These are phyloP conservation scores for Botia almorhae DNA, from an alignment of 2,797 vertebrate genomes.

Conservation along the genomic window DNA sequence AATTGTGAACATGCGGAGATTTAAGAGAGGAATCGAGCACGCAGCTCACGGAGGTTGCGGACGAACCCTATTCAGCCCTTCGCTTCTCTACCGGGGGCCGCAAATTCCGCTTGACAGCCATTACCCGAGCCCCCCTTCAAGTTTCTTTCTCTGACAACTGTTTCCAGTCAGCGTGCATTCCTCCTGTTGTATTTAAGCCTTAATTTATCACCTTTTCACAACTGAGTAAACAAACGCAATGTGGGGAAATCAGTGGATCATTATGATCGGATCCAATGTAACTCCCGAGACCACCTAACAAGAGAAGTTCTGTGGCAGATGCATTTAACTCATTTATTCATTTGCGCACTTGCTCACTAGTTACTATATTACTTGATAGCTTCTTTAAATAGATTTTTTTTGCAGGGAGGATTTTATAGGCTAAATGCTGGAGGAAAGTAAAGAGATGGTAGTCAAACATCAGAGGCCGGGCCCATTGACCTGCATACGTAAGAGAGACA, in stretches of 20 bases:
- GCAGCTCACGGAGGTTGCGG: slow-evolving; percentile 73
- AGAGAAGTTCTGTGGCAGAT: neutral
- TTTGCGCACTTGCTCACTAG: slow-evolving; percentile 22
- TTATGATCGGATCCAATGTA: slow-evolving; percentile 23
- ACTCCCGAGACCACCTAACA: slow-evolving; percentile 30
- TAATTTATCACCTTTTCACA: slow-evolving; percentile 36
- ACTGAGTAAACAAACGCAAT: slow-evolving; percentile 44
- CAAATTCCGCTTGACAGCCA: slow-evolving; percentile 71
- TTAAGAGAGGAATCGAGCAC: slow-evolving; percentile 73
- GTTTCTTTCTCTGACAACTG: slow-evolving; percentile 76
- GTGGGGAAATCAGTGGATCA: slow-evolving; percentile 37
- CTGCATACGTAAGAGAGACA: slow-evolving; percentile 47
- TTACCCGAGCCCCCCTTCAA: slow-evolving; percentile 73
- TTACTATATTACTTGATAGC: neutral
- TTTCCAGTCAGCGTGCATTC: slow-evolving; percentile 71
- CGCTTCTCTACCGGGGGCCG: slow-evolving; percentile 48
- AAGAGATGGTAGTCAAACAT: slow-evolving; percentile 50
- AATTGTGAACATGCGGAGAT: slow-evolving; percentile 66
- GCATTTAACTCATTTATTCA: slow-evolving; percentile 39
- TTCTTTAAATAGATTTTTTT: neutral
- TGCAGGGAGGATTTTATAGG: slow-evolving; percentile 12
- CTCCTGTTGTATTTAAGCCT: slow-evolving; percentile 54
- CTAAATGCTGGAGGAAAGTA: slow-evolving; percentile 40
- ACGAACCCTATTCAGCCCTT: slow-evolving; percentile 68
- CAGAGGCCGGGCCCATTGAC: slow-evolving; percentile 50